Evolutionary conservation across 2,888 invertebrate species (phyloP).

Genomic region (Acanthosoma haemorrhoidale): DNA sequence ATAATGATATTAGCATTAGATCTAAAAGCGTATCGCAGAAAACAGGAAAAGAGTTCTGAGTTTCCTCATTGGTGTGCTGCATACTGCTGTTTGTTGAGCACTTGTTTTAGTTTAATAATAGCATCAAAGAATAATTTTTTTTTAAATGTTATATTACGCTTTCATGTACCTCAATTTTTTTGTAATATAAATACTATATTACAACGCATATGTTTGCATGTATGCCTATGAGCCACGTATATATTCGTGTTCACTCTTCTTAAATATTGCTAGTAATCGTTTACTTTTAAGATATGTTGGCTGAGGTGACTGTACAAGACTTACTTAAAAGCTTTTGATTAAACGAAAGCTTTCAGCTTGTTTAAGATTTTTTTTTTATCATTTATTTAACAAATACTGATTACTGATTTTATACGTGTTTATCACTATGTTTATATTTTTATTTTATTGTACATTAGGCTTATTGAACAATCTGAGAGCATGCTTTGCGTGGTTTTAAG

Average conservation of each 20-base stretch:
- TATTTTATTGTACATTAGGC: background rate
- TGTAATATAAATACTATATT: background rate
- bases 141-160: slow-evolving; percentile 16
- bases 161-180: slow-evolving; percentile 11
- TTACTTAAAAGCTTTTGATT: background rate
- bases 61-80: slow-evolving; percentile 12
- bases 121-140: background rate
- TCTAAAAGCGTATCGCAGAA: background rate
- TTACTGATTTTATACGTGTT: background rate
- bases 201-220: background rate
- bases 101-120: background rate
- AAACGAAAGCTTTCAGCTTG: background rate
- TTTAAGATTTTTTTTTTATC: background rate
- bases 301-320: background rate
- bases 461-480: background rate
- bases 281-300: background rate
- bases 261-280: background rate
- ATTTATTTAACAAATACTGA: too few relatives aligned
- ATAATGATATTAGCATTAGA: background rate
- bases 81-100: background rate
- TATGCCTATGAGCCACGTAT: background rate
- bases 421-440: background rate
- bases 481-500: background rate
- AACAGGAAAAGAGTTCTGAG: background rate
- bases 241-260: background rate